A percentile compares a stretch with the other conserved stretches of the same genome.
These are phyloP conservation scores for Trachurus trachurus DNA, from an alignment of 2,797 vertebrate species.

Conservation along the genomic window DNA sequence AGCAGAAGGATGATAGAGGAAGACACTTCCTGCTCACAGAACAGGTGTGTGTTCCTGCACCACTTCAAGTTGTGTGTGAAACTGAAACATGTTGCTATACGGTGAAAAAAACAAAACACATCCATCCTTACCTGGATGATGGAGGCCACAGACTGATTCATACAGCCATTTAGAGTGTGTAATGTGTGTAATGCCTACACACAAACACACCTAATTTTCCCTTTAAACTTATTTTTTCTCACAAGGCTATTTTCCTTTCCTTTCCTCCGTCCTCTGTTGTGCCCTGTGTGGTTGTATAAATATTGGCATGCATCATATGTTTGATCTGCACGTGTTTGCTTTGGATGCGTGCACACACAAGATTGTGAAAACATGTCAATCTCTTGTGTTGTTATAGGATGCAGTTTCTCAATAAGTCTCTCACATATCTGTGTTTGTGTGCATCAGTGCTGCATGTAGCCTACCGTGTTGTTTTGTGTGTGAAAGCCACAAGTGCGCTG, in stretches of 20 bases:
- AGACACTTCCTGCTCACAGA: neutral
- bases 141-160: slow-evolving; percentile 4
- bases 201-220: neutral
- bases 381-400: slow-evolving; percentile 20
- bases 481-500: slow-evolving; percentile 33
- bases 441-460: slow-evolving; percentile 16
- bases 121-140: neutral
- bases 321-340: slow-evolving; percentile 40
- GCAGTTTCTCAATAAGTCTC: slow-evolving; percentile 35
- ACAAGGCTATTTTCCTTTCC: slow-evolving; percentile 12
- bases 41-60: neutral
- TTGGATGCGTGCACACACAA: slow-evolving; percentile 34
- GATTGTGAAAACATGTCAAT: slow-evolving; percentile 52
- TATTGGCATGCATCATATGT: slow-evolving; percentile 36
- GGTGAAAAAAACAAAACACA: neutral
- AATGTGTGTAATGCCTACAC: neutral
- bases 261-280: neutral
- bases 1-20: too few relatives aligned
- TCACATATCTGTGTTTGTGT: slow-evolving; percentile 47
- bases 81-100: neutral
- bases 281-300: slow-evolving; percentile 21
- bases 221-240: neutral
- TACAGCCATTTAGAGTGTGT: neutral
- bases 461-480: slow-evolving; percentile 34
- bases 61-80: neutral